Conservation (phyloP, 2,797 vertebrate species). For the Cheirogaleus major region DNA sequence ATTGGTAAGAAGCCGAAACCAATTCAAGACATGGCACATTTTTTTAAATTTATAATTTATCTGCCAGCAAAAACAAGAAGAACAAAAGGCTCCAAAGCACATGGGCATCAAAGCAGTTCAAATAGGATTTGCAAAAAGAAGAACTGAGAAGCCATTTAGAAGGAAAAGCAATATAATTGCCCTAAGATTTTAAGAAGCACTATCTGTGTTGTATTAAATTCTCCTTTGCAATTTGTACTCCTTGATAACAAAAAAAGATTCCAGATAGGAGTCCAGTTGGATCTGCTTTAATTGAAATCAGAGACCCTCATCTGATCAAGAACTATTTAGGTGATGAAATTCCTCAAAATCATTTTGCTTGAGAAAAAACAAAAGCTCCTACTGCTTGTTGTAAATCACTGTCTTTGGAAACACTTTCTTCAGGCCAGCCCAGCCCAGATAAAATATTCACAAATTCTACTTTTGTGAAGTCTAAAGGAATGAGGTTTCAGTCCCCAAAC, state of each 20-base stretch:
- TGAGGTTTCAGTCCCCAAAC: background rate
- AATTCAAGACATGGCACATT: conserved; percentile 12
- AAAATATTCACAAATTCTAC: background rate
- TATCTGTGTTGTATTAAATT: background rate
- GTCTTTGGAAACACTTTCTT: background rate
- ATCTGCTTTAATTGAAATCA: background rate
- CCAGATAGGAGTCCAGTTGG: background rate
- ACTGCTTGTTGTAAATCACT: background rate
- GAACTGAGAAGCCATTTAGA: background rate
- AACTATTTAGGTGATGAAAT: background rate
- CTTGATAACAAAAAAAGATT: background rate
- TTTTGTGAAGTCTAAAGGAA: background rate
- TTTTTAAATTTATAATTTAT: conserved; percentile 62
- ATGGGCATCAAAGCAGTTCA: conserved; percentile 13
- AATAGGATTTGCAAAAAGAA: conserved; percentile 36
- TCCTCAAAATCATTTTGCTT: background rate
- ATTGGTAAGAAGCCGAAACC: background rate
- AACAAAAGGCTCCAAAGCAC: conserved; percentile 1
- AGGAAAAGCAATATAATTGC: conserved; percentile 7
- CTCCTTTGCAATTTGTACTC: background rate
- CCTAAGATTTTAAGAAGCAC: background rate
- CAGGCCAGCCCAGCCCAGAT: background rate
- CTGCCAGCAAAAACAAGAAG: background rate
- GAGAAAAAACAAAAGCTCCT: conserved; percentile 29
- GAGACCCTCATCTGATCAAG: background rate